Conservation (phyloP, 2,888 invertebrate species). For the Punctoribates punctum region DNA sequence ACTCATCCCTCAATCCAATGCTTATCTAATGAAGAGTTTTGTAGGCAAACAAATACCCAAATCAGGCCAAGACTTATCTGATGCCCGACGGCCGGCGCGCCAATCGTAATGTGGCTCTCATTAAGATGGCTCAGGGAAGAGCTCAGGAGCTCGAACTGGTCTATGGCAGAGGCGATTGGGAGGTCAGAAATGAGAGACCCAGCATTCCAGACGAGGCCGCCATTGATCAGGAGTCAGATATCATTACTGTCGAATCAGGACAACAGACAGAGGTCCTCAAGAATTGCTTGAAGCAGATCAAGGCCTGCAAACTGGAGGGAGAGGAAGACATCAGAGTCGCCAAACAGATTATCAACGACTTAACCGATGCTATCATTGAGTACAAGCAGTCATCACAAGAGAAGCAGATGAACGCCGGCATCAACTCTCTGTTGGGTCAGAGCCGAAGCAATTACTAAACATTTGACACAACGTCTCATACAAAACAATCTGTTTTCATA, state of each 20-base stretch:
- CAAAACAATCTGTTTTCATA: no score
- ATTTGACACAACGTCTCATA: no score
- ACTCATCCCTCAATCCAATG: neutral
- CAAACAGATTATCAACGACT: slow-evolving; percentile 30
- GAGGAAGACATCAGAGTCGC: slow-evolving; percentile 35
- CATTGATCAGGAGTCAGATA: slow-evolving; percentile 30
- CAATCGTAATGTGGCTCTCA: slow-evolving; percentile 40
- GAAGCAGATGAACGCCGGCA: slow-evolving; percentile 15
- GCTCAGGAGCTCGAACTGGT: slow-evolving; percentile 38
- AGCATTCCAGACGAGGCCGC: slow-evolving; percentile 32
- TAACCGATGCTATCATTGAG: slow-evolving; percentile 21
- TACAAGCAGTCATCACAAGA: slow-evolving; percentile 14
- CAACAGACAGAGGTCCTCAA: slow-evolving; percentile 27
- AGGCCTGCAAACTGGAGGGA: slow-evolving; percentile 35
- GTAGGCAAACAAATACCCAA: slow-evolving; percentile 37
- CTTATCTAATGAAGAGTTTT: neutral
- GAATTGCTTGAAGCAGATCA: neutral
- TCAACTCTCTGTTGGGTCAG: neutral
- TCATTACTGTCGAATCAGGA: slow-evolving; percentile 8
- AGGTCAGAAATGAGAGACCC: slow-evolving; percentile 19
- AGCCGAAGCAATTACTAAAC: neutral
- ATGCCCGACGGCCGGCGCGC: slow-evolving; percentile 37
- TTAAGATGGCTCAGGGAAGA: slow-evolving; percentile 35
- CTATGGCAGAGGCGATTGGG: slow-evolving; percentile 39
- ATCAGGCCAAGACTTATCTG: slow-evolving; percentile 30